Evolutionary conservation across 1,140 invertebrate genomes (phyloP).

Genomic region (Drosophila lowei): DNA sequence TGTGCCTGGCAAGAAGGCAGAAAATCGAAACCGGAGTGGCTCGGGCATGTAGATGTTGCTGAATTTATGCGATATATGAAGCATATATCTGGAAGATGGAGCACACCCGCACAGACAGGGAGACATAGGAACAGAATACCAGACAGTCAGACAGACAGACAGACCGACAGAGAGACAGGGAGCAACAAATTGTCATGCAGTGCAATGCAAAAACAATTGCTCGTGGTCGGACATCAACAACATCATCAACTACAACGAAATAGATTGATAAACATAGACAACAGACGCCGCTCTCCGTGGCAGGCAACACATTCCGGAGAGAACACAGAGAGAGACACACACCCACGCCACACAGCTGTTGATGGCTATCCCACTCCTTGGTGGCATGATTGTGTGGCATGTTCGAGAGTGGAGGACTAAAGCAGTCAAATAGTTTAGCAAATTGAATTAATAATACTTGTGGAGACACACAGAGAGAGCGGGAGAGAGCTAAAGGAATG

Average conservation of each 20-base stretch:
- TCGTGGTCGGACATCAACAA: conserved; percentile 47
- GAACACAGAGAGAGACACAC: neutral
- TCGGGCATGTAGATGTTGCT: conserved; percentile 19
- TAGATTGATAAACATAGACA: conserved; percentile 71
- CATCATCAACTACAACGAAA: conserved; percentile 50
- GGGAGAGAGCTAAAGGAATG: too few species aligned
- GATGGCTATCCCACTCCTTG: neutral
- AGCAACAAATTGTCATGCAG: conserved; percentile 63
- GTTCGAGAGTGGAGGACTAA: conserved; percentile 29
- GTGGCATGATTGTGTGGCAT: conserved; percentile 24
- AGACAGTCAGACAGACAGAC: conserved; percentile 15
- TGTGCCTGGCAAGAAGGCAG: conserved; percentile 26
- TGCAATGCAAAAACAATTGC: conserved; percentile 59
- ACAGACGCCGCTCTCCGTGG: conserved; percentile 37
- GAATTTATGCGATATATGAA: conserved; percentile 41
- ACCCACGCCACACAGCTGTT: conserved; percentile 3
- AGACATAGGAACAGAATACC: neutral
- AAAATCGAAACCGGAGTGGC: conserved; percentile 26
- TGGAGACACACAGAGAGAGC: neutral
- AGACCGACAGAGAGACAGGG: conserved; percentile 21
- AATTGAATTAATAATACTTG: conserved; percentile 76
- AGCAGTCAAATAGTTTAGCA: conserved; percentile 60
- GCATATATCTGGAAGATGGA: conserved; percentile 46
- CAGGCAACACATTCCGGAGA: neutral
- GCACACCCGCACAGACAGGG: conserved; percentile 23